A percentile compares a stretch with the other conserved stretches of the same genome.
Evolutionary conservation across 2,888 invertebrate species (phyloP).

Genomic region (Nephrotoma guestfalica): DNA sequence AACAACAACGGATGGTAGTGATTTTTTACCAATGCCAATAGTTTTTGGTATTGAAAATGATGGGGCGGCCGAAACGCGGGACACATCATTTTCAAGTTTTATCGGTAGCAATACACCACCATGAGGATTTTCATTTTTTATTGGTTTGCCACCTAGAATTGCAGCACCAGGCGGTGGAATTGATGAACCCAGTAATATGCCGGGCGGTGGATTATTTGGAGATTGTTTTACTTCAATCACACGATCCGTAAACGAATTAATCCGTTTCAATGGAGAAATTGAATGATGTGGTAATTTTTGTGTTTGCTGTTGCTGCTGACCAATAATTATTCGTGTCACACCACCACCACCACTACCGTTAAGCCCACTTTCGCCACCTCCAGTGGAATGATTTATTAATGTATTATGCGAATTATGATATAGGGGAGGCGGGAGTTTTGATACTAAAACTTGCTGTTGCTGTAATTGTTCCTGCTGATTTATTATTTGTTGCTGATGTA

Average conservation of each 20-base stretch:
- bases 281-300: conserved; percentile 10
- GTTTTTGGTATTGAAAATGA: not conserved
- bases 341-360: not conserved
- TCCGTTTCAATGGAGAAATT: not conserved
- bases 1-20: not conserved
- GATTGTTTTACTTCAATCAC: not conserved
- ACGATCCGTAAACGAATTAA: not conserved
- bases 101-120: not conserved
- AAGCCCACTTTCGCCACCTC: not conserved
- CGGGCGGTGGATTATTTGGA: not conserved
- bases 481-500: not conserved
- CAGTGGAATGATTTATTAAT: conserved; percentile 2
- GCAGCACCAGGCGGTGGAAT: not conserved
- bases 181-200: not conserved
- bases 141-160: not conserved
- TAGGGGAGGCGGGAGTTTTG: not conserved
- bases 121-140: not conserved
- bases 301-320: conserved; percentile 18
- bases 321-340: not conserved
- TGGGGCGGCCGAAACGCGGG: not conserved
- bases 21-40: not conserved
- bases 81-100: not conserved
- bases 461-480: not conserved
- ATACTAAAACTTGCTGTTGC: not conserved
- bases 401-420: not conserved